Conservation (phyloP, 2,888 invertebrate species). For the Tenthredo amoena region DNA sequence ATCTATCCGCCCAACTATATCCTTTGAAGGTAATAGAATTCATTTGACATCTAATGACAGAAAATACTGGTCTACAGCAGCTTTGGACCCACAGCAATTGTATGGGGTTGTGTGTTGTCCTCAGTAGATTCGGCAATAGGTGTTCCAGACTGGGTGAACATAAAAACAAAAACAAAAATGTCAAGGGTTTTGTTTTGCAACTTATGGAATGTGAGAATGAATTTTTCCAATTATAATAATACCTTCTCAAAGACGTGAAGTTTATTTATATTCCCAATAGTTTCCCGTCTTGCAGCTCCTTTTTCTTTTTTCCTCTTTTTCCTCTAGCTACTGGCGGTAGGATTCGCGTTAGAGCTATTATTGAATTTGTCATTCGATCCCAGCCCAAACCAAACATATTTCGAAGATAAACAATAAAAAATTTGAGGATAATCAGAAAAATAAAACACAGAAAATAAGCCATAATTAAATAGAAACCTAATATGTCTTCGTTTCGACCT, state of each 20-base stretch:
- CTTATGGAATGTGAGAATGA: neutral
- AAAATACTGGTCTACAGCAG: constrained; percentile 36
- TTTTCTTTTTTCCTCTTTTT: no score
- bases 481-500: no score
- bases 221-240: neutral
- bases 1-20: constrained; percentile 20
- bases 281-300: no score
- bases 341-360: no score
- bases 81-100: constrained; percentile 40
- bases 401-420: neutral
- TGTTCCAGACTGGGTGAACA: neutral
- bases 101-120: neutral
- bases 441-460: no score
- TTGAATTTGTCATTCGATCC: constrained; percentile 3
- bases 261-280: no score
- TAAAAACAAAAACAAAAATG: neutral
- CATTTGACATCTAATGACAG: constrained; percentile 28
- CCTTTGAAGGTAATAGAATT: constrained; percentile 17
- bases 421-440: no score
- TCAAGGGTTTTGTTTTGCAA: neutral
- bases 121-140: neutral
- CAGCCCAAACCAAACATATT: neutral
- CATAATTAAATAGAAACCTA: no score
- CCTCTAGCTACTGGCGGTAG: no score
- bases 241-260: neutral